Evolutionary conservation across 2,888 invertebrate species (phyloP).

Genomic region (Meta bourneti): DNA sequence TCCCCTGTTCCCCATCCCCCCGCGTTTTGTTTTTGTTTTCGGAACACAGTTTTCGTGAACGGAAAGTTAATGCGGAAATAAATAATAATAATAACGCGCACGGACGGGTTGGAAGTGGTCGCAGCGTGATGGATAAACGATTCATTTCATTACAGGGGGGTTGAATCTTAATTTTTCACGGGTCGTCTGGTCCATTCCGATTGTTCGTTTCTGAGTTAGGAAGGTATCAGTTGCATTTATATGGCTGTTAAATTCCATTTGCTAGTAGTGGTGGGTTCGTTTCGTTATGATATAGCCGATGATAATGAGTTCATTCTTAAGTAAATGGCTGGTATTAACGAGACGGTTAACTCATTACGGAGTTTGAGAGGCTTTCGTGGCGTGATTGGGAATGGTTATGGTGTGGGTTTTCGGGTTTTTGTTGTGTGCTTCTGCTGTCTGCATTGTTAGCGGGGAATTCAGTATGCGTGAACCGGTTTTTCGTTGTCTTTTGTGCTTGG

Average conservation of each 20-base stretch:
- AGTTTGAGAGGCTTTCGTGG: neutral
- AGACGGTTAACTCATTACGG: neutral
- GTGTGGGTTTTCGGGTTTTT: neutral
- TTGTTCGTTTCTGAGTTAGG: slow-evolving; percentile 39
- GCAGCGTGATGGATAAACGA: neutral
- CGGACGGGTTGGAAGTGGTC: neutral
- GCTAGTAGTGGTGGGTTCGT: neutral
- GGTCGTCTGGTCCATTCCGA: slow-evolving; percentile 32
- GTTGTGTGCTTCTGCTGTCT: neutral
- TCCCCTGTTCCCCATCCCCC: neutral
- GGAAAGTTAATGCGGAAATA: slow-evolving; percentile 19
- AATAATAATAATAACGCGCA: neutral
- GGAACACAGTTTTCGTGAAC: slow-evolving; percentile 26
- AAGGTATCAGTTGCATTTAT: slow-evolving; percentile 39
- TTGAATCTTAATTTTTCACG: slow-evolving; percentile 47
- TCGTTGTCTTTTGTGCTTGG: too few species aligned
- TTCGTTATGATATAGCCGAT: neutral
- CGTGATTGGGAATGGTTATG: neutral
- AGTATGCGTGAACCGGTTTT: too few species aligned
- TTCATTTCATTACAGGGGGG: neutral
- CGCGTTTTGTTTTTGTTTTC: neutral
- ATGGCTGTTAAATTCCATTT: slow-evolving; percentile 33
- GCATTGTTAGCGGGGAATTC: neutral
- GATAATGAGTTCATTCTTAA: neutral
- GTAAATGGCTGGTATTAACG: neutral